A percentile compares a stretch with the other conserved stretches of the same genome.
Conservation (phyloP, 1,140 invertebrate genomes). For the Thaumetopoea pityocampa region DNA sequence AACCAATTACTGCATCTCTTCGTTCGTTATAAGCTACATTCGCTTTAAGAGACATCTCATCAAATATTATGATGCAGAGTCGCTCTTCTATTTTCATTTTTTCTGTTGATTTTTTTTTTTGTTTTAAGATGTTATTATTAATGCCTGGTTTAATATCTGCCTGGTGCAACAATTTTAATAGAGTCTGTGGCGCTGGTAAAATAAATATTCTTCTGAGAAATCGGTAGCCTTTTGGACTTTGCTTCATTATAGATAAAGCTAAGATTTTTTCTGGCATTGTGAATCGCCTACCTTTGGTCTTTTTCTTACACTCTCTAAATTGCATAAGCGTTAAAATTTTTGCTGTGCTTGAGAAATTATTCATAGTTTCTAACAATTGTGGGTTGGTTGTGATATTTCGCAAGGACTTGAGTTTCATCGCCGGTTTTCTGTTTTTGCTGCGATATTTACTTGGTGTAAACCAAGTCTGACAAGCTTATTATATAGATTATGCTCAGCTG, state of each 20-base stretch:
- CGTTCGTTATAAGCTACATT: constrained; percentile 15
- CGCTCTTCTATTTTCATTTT: constrained; percentile 21
- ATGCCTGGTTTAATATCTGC: constrained; percentile 18
- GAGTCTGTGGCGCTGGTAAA: constrained; percentile 12
- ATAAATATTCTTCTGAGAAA: constrained; percentile 20
- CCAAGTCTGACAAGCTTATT: no score
- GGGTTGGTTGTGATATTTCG: constrained; percentile 1
- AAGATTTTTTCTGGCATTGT: constrained; percentile 16
- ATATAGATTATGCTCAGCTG: no score
- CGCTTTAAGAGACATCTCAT: no score
- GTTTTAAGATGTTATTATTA: constrained; percentile 18
- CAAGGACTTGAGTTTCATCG: no score
- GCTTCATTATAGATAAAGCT: constrained; percentile 12
- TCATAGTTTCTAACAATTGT: background rate
- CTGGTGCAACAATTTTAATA: constrained; percentile 8
- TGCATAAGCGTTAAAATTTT: constrained; percentile 3
- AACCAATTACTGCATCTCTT: constrained; percentile 22
- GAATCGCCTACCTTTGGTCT: constrained; percentile 13
- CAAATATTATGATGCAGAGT: constrained; percentile 26
- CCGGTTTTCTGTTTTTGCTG: no score
- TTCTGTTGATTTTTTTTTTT: constrained; percentile 14
- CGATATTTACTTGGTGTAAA: no score
- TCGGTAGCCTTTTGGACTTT: constrained; percentile 14
- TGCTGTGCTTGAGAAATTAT: background rate
- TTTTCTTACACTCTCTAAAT: constrained; percentile 1